A percentile compares a stretch with the other conserved stretches of the same genome.
Conservation (phyloP, 2,888 invertebrate genomes). For the Sarcophaga rosellei region DNA sequence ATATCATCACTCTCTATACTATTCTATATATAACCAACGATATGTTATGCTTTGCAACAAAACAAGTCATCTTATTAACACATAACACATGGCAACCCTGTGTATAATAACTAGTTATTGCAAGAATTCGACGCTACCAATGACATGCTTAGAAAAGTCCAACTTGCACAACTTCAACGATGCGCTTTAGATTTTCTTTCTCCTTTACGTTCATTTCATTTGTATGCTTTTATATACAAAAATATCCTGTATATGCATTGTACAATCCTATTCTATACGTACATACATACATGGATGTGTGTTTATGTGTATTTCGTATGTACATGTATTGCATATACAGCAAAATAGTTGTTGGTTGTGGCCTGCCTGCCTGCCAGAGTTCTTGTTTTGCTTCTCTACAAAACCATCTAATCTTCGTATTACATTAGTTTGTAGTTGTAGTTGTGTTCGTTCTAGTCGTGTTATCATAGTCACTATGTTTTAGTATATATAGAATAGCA, state of each 20-base stretch:
- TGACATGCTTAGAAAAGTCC: conserved; percentile 70
- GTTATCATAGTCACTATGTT: conserved; percentile 50
- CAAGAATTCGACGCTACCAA: conserved; percentile 67
- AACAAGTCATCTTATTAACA: no score
- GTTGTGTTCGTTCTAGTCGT: conserved; percentile 53
- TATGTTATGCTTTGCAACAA: no score
- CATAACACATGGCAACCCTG: conserved; percentile 53
- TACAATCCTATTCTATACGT: neutral
- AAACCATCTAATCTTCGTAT: conserved; percentile 67
- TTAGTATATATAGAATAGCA: conserved; percentile 34
- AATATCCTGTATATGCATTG: neutral
- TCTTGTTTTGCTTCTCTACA: conserved; percentile 54
- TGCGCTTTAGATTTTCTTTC: conserved; percentile 57
- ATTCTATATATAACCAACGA: no score
- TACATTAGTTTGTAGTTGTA: conserved; percentile 61
- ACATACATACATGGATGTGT: conserved; percentile 30
- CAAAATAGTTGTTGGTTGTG: conserved; percentile 42
- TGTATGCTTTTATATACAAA: conserved; percentile 9
- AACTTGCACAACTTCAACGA: conserved; percentile 63
- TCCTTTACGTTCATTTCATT: conserved; percentile 30
- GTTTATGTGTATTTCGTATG: neutral
- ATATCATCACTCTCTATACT: no score
- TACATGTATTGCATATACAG: conserved; percentile 22
- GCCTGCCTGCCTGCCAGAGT: conserved; percentile 46
- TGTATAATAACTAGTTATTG: conserved; percentile 65